phyloP scores from a whole-genome alignment of 2,113 vertebrate species.

The Acrocephalus arundinaceus region DNA sequence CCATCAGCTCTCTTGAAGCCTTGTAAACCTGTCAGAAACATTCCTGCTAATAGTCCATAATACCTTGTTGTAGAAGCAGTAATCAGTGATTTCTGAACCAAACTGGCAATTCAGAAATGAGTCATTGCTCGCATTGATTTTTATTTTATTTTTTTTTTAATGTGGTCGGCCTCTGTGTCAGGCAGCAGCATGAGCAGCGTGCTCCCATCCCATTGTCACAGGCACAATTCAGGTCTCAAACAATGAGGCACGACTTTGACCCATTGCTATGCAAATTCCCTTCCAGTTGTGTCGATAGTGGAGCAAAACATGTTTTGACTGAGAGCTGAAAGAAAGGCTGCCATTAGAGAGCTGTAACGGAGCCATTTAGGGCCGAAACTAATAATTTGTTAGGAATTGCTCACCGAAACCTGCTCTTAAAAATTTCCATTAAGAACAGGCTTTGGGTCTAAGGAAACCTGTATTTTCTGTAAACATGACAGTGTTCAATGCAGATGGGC shows the following conservation, averaged over 20 bases:
- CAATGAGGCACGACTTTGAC: neutral
- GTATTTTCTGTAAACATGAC: neutral
- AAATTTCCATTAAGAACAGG: neutral
- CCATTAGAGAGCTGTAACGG: neutral
- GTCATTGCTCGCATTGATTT: conserved; percentile 9
- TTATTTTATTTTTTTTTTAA: neutral
- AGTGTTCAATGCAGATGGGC: neutral
- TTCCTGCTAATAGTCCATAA: conserved; percentile 29
- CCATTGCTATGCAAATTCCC: conserved; percentile 1
- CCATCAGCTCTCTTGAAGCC: neutral
- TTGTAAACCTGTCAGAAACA: conserved; percentile 42
- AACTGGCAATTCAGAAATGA: conserved; percentile 51
- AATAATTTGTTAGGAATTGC: neutral
- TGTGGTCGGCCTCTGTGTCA: neutral
- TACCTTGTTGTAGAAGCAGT: conserved; percentile 37
- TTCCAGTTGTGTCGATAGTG: neutral
- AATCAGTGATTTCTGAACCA: conserved; percentile 49
- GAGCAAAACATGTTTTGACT: neutral
- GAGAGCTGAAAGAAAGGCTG: neutral
- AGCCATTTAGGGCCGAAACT: neutral
- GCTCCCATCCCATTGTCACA: conserved; percentile 35
- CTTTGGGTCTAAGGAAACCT: neutral
- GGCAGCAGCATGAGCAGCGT: neutral
- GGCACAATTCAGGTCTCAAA: neutral
- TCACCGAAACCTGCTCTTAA: neutral